Evolutionary conservation across 2,888 invertebrate species (phyloP), one percentile per base, ranked within the genome.

Genomic region (Scaptodrosophila latifasciaeformis): DNA sequence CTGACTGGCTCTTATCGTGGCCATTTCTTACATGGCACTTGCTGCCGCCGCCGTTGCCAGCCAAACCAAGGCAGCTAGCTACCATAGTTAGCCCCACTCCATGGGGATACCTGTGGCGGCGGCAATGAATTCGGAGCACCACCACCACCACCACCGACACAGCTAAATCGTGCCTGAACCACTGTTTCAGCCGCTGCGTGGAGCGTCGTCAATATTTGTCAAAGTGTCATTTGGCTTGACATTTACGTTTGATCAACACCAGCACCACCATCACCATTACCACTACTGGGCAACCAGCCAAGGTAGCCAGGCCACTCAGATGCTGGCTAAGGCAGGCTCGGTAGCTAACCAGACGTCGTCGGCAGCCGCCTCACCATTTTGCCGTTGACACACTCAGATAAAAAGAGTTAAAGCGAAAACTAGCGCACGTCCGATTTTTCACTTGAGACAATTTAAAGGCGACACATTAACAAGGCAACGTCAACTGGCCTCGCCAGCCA

Each of bases 171-270:
- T 30, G 10, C 13, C 30, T 49, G 62, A 27, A 15, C 13, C 13
- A n/a, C n/a, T n/a, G n/a, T n/a, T n/a, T n/a, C 59, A 62, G 39
- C 18, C 66, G 62, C 66, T 54, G 70, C 57, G 65, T 77, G 74
- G 67, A 68, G 74, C 78, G 75, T 78, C 75, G 83, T 83, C 83
- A 82, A 80, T 82, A 83, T 83, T 83, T 83, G 83, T 83, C 83
- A 83, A 83, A 75, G 79, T 82, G 83, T 83, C 83, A 83, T 78
- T 81, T 74, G 74, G 59, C 54, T 74, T 81, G 82, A 83, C 84
- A 83, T 83, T 74, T 81, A 77, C 82, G 80, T 82, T 83, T 82
- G 83, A 83, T 83, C 84, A 83, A 74, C 70, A 72, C 61, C 59
- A 61, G 52, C 47, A 6, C 34, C 24, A n/a, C 12, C 34, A 24